Base-by-base conservation (phyloP, 2,797 vertebrate species). In the Coregonus ussuriensis region DNA sequence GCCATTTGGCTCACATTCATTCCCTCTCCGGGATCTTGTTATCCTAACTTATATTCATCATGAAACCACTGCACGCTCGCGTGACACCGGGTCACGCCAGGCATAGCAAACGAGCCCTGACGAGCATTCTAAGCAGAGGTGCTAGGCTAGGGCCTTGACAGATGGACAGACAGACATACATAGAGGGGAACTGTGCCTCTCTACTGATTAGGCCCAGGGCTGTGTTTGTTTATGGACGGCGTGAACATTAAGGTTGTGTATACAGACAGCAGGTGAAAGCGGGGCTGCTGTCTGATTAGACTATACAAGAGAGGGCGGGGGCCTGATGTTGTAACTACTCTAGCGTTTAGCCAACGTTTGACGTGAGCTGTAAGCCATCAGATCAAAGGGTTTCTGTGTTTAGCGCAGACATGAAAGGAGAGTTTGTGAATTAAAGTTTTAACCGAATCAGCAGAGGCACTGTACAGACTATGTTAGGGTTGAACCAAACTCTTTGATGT, bases 21-120 rank as follows among this genome's bases (percentile, higher is more conserved):
- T 92, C 33, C 83, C 87, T 83, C 74, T 83, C 81, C 81, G 83
- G 88, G 84, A 88, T 92, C 91, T 92, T 90, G 89, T 93, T 93
- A 91, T 90, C 89, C 88, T 77, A 88, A 93, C 88, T 89, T 89
- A 88, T 91, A 93, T 93, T 91, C 89, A 92, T 93, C 91, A 91
- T 88, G 84, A 91, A 93, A 94, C 92, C 91, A 74, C 91, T 92
- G 87, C 85, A 81, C 63, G 74, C 85, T 89, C 59, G 37, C 89
- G 79, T 79, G 85, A 74, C 87, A 83, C 89, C 84, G 86, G 82
- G 85, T 82, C 87, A 84, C 79, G 86, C 89, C 90, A 88, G 86
- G 81, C 83, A 77, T 88, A 77, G 88, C 90, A 90, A 95, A 94
- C 92, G 87, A 88, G 87, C 86, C 73, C 89, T 95, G 93, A 94